Conservation (phyloP, 2,797 vertebrate genomes). For the Parambassis ranga region DNA sequence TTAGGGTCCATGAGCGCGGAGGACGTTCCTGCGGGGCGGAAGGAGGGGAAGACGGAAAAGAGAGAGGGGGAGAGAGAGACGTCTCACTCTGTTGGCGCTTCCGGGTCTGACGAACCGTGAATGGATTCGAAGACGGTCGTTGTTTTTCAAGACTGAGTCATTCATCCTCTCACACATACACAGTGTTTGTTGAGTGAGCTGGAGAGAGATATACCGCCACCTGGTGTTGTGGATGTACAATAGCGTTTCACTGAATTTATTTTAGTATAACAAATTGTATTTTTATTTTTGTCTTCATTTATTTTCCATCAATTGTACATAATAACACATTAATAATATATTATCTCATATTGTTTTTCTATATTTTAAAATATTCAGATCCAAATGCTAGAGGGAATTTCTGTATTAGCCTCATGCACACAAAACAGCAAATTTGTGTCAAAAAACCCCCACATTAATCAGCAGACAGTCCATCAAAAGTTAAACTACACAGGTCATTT, state of each 20-base stretch:
- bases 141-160: not conserved
- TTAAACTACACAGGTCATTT: too few relatives aligned
- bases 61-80: fast-evolving
- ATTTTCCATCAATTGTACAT: too few relatives aligned
- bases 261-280: not conserved
- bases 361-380: too few relatives aligned
- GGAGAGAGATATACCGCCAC: not conserved
- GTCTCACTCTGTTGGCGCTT: constrained; percentile 23
- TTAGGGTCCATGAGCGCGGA: constrained; percentile 3
- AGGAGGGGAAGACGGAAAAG: not conserved
- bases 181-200: not conserved
- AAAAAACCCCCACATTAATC: too few relatives aligned
- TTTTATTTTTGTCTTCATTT: too few relatives aligned
- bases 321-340: too few relatives aligned
- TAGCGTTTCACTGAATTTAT: not conserved
- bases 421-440: too few relatives aligned
- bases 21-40: constrained; percentile 15
- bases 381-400: too few relatives aligned
- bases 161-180: fast-evolving
- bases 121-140: too few relatives aligned
- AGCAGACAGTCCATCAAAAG: too few relatives aligned
- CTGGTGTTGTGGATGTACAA: constrained; percentile 43
- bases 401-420: too few relatives aligned
- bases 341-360: too few relatives aligned
- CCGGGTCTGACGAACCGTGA: not conserved